Evolutionary conservation across 2,888 invertebrate genomes (phyloP), one percentile per base, ranked within the genome.

Genomic region (Falcaria lacertinaria): DNA sequence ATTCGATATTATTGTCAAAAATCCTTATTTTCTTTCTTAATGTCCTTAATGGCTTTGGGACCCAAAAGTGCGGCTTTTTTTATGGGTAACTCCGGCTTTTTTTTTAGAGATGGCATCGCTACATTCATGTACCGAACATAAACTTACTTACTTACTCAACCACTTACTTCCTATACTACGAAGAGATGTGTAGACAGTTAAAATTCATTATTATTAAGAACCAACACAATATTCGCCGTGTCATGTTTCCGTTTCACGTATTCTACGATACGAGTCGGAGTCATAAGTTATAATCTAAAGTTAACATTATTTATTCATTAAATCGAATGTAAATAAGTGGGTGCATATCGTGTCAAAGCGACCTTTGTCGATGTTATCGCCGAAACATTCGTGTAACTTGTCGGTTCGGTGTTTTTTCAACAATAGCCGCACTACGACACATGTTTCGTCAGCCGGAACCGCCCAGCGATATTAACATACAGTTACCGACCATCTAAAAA

Each of bases 401-500:
- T 72, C 64, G 51, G 66, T 70, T 74, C 71, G 57, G 54, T 66
- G 62, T 69, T 76, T 71, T 70, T 79, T 74, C 53, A 69, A 85
- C 83, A 81, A 82, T 76, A 70, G 75, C 59, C 57, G 57, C 66
- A 64, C 69, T 69, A 72, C 76, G 69, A 84, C 83, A 85, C 73
- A 65, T 86, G 87, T 87, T 84, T 76, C 78, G 76, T 77, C 82
- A 74, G 71, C 71, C 77, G 69, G 73, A 74, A 75, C 76, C 77
- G 69, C 73, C 77, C 69, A 56, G 67, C 57, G 56, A 63, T 70
- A 84, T 85, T 85, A 80, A 65, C 84, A 86, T 84, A 83, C 74
- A 74, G 78, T 80, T 79, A 75, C 74, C 63, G 69, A 46, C 65
- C 56, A 57, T 58, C 63, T 63, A 74, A 66, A 76, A 73, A 69